Evolutionary conservation across 1,140 invertebrate species (phyloP), one percentile per base, ranked within the genome.

Genomic region (Drosophila arawakana): DNA sequence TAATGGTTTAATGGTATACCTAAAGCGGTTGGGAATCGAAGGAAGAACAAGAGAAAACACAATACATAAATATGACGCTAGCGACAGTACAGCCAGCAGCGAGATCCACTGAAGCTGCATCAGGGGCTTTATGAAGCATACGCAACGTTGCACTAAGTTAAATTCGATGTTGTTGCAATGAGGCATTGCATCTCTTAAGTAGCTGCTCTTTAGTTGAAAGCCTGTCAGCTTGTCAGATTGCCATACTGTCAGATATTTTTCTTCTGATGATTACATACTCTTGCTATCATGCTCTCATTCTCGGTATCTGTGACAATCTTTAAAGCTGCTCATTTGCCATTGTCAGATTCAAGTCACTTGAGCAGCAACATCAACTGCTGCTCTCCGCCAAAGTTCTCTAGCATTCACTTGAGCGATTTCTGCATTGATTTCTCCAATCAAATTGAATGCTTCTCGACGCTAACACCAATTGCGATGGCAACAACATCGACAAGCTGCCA

Each of bases 1-100:
- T 76, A 80, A 88, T 86, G 80, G 83, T 54, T 77, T 79, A 79
- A 88, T 86, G 69, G 61, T 50, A 49, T 68, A 47, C 46, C 52
- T 35, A 55, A 55, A 55, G 52, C 52, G 52, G 13, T 18, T 37
- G 7, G 7, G 34, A 66, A 75, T 72, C 60, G 60, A 52, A 57
- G 37, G 47, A 55, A 37, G 58, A 75, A 52, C 15, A 37, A 52
- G 44, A 59, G 41, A 70, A 52, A 60, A 43, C 25, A 47, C 25
- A 62, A 74, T 66, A 73, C 69, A 82, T 80, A 88, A 82, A 86
- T 82, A 82, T 72, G 79, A 65, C 74, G 76, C 67, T 86, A 85
- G 82, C 86, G 79, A 72, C 76, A 50, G 18, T 76, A 55, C 57
- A 60, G 46, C 61, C 37, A 79, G 62, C 73, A 79, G 52, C 46